phyloP scores from a whole-genome alignment of 2,113 vertebrate genomes.

The Siphamia tubifer region DNA sequence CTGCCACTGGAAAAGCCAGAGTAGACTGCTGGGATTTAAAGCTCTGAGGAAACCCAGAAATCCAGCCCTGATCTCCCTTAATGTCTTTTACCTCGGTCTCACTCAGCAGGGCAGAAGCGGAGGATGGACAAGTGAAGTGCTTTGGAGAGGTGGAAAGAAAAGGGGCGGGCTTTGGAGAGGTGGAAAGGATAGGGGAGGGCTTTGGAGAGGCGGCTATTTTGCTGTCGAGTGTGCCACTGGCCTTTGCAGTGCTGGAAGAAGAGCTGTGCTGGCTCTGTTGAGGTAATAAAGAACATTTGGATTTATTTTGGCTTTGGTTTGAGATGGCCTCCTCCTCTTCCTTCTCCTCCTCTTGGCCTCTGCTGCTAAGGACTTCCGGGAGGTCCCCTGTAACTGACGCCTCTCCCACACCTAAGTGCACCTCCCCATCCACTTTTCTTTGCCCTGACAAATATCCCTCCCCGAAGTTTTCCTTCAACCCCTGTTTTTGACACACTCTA shows the following conservation, averaged over 20 bases:
- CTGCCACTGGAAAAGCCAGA: slow-evolving; percentile 64
- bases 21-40: slow-evolving; percentile 92
- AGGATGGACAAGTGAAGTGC: slow-evolving; percentile 87
- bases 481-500: slow-evolving; percentile 49
- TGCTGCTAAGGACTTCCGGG: slow-evolving; percentile 74
- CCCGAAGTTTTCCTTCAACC: slow-evolving; percentile 68
- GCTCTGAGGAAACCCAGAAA: slow-evolving; percentile 88
- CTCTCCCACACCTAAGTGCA: slow-evolving; percentile 82
- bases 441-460: slow-evolving; percentile 64
- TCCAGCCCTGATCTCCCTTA: slow-evolving; percentile 90
- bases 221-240: slow-evolving; percentile 81
- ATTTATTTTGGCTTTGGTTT: slow-evolving; percentile 97
- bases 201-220: slow-evolving; percentile 83
- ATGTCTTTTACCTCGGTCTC: slow-evolving; percentile 90
- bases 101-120: slow-evolving; percentile 75
- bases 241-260: slow-evolving; percentile 84
- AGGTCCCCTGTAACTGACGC: slow-evolving; percentile 82
- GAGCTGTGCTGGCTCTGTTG: slow-evolving; percentile 93
- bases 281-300: slow-evolving; percentile 97
- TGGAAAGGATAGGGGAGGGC: slow-evolving; percentile 65
- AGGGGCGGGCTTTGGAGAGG: slow-evolving; percentile 64
- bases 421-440: slow-evolving; percentile 81
- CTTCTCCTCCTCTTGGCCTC: slow-evolving; percentile 69
- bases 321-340: slow-evolving; percentile 92
- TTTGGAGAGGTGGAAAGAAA: slow-evolving; percentile 74